phyloP scores from a whole-genome alignment of 2,888 invertebrate genomes.

The Epiblema foenella region DNA sequence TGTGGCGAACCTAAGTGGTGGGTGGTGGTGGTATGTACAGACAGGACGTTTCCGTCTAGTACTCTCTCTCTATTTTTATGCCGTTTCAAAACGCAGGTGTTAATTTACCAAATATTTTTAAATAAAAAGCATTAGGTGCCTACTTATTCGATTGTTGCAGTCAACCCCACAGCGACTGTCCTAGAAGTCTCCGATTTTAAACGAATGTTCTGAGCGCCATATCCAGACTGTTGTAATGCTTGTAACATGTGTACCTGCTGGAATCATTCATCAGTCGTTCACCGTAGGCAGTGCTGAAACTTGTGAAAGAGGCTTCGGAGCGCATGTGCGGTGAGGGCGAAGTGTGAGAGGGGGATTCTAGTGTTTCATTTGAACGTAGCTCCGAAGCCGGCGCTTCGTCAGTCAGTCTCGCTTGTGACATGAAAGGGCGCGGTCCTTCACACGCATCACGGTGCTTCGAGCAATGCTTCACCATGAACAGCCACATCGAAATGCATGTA shows the following conservation, averaged over 20 bases:
- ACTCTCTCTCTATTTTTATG: no score
- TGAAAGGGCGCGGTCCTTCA: slow-evolving; percentile 84
- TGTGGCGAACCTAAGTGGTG: no score
- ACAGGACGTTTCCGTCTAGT: no score
- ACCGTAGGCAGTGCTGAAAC: slow-evolving; percentile 28
- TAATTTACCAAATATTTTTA: neutral
- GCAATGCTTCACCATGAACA: slow-evolving; percentile 89
- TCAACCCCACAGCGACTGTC: no score
- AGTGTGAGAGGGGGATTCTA: slow-evolving; percentile 59
- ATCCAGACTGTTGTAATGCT: slow-evolving; percentile 44
- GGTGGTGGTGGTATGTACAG: no score
- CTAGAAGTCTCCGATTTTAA: neutral
- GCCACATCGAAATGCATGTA: slow-evolving; percentile 85
- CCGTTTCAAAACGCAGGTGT: no score
- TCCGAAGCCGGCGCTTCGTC: slow-evolving; percentile 64
- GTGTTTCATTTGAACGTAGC: slow-evolving; percentile 73
- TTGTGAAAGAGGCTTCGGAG: slow-evolving; percentile 46
- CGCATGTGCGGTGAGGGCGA: slow-evolving; percentile 65
- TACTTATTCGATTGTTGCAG: no score
- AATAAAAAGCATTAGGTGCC: no score
- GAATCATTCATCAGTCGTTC: slow-evolving; percentile 61
- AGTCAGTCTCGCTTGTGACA: slow-evolving; percentile 85
- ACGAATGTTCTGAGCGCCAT: neutral
- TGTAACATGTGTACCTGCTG: slow-evolving; percentile 42
- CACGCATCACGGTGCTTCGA: slow-evolving; percentile 86